Evolutionary conservation across 2,888 invertebrate genomes (phyloP), one percentile per base, ranked within the genome.

Genomic region (Rambutsinella grinnellia): DNA sequence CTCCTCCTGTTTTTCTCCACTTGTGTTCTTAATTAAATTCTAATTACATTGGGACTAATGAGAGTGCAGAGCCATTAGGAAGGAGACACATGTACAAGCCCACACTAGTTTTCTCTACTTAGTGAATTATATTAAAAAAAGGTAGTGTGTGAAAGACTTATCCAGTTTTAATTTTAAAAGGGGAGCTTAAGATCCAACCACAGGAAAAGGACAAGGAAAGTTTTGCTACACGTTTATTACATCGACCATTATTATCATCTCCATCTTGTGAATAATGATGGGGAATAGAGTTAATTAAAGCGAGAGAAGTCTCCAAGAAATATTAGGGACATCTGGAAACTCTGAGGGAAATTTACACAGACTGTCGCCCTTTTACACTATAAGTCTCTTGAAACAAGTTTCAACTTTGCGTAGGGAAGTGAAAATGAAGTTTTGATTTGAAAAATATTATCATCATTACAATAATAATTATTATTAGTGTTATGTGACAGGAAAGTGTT

Each of bases 361-460:
- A 13, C 36, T 36, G 36, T 36, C n/a, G n/a, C n/a, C n/a, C n/a
- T n/a, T n/a, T n/a, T n/a, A n/a, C n/a, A n/a, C n/a, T n/a, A n/a
- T n/a, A n/a, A n/a, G n/a, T n/a, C n/a, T n/a, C n/a, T n/a, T n/a
- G n/a, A 5, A 36, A 36, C 36, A 36, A 36, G 36, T n/a, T n/a
- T n/a, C n/a, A n/a, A n/a, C n/a, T n/a, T n/a, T n/a, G n/a, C n/a
- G 36, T 5, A 36, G 13, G 36, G 27, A 66, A 56, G 65, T 72
- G 72, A 66, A 72, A 66, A 72, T 66, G 72, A 66, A 65, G 58
- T 72, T 72, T 72, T 72, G 72, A 72, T 72, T 72, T 44, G 51
- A 13, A 47, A 72, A 72, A 65, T 60, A 60, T 72, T 66, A 58
- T 63, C 58, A 17, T 58, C 49, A 49, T 57, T 49, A 58, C 54